Percentiles rank a stretch among this genome's conserved stretches.
Evolutionary conservation across 2,113 vertebrate genomes (phyloP).

Genomic region (Vulpes ferrilata): DNA sequence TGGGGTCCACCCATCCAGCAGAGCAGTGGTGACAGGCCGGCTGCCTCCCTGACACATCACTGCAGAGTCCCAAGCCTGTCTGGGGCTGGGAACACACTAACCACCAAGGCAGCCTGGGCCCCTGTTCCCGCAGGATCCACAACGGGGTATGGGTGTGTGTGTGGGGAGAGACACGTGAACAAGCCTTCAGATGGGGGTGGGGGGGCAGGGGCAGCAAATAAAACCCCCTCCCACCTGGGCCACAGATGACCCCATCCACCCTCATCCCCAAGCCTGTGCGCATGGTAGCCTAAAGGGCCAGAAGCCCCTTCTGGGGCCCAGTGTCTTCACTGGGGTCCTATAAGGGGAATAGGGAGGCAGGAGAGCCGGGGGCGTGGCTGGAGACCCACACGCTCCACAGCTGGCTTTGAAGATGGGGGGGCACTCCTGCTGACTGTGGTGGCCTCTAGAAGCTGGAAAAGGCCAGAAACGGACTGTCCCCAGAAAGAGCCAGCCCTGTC

Average conservation of each 20-base stretch:
- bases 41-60: background rate
- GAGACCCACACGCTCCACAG: too few relatives aligned
- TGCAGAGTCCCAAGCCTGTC: background rate
- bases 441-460: background rate
- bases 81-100: background rate
- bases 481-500: background rate
- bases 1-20: background rate
- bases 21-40: too few relatives aligned
- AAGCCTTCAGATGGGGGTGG: background rate
- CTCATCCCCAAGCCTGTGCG: rapidly evolving
- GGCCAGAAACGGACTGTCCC: background rate
- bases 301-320: too few relatives aligned
- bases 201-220: too few relatives aligned
- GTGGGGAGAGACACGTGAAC: background rate
- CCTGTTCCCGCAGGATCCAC: background rate
- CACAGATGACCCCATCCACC: too few relatives aligned
- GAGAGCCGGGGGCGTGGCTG: background rate
- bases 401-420: background rate
- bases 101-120: background rate
- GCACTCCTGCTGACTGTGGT: background rate
- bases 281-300: too few relatives aligned
- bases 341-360: background rate
- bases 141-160: too few relatives aligned
- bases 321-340: background rate
- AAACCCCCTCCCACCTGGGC: background rate